Evolutionary conservation across 2,113 vertebrate species (phyloP), one percentile per base, ranked within the genome.

Genomic region (Oreotragus oreotragus): DNA sequence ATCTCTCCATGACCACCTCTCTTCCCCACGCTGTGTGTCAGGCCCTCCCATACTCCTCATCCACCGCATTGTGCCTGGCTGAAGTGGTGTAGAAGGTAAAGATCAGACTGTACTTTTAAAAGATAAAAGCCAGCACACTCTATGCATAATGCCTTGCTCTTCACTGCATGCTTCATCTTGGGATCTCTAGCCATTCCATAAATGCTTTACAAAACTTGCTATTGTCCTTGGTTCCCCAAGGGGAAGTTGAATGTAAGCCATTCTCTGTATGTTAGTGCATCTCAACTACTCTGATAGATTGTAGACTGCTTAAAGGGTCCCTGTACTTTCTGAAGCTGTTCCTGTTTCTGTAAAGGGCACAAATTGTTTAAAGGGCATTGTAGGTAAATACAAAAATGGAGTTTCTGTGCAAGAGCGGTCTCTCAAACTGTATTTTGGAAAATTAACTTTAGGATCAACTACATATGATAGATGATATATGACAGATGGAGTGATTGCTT

Each of bases 81-180:
- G 30, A 47, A 77, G 49, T 17, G 5, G 66, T 47, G 8, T 14
- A n/a, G 84, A 57, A 88, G 23, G 49, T 53, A 80, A 92, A 89
- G 25, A 58, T 55, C 57, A 47, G 30, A 43, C 53, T 39, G 27
- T 28, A 28, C 80, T 94, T 92, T 96, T 17, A 57, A 84, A 33
- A 89, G 77, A 98, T 95, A 58, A 97, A 98, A 96, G 51, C 62
- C n/a, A 33, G 14, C 11, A 3, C 3, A 21, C 27, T 79, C 15
- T 70, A 62, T 58, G 36, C 53, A 57, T 64, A 90, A 73, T 60
- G 8, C 12, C 39, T 77, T 55, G 8, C 16, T 76, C 45, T 47
- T 47, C 27, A 30, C 14, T 17, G 6, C 11, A 15, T n/a, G 27
- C 88, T 92, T 90, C 57, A 88, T 79, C 81, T 49, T 5, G 39